Evolutionary conservation across 1,140 invertebrate species (phyloP).

Genomic region (Zaprionus vittiger): DNA sequence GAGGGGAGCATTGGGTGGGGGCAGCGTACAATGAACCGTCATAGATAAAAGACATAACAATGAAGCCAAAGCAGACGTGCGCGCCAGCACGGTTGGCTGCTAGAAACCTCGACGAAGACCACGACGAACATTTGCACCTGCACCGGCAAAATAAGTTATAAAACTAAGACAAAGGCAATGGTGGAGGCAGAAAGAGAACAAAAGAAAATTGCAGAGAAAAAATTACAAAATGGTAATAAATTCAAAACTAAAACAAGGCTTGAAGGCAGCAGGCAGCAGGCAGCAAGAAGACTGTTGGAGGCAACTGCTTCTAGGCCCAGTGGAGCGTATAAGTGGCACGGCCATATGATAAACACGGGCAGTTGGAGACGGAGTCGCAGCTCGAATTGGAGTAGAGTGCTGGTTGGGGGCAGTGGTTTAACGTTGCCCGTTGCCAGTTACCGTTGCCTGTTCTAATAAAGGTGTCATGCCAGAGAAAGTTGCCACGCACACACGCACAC

Average conservation of each 20-base stretch:
- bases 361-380: conserved; percentile 31
- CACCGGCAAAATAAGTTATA: conserved; percentile 74
- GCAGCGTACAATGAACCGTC: conserved; percentile 75
- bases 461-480: conserved; percentile 73
- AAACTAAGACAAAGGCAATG: conserved; percentile 70
- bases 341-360: conserved; percentile 75
- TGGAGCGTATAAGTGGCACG: conserved; percentile 60
- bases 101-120: conserved; percentile 22
- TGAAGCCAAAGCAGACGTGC: conserved; percentile 75
- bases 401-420: conserved; percentile 22
- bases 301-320: conserved; percentile 49
- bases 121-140: conserved; percentile 75
- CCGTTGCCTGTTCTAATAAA: conserved; percentile 69
- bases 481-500: conserved; percentile 32
- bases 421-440: conserved; percentile 35
- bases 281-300: conserved; percentile 12
- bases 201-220: conserved; percentile 33
- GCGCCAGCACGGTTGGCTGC: conserved; percentile 29
- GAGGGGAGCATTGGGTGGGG: conserved; percentile 5
- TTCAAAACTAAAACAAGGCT: conserved; percentile 80
- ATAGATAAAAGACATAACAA: conserved; percentile 80
- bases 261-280: conserved; percentile 26
- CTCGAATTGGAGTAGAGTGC: conserved; percentile 45
- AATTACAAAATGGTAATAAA: conserved; percentile 81
- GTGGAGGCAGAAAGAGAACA: conserved; percentile 15